Evolutionary conservation across 2,113 vertebrate genomes (phyloP).

Genomic region (Conger conger): DNA sequence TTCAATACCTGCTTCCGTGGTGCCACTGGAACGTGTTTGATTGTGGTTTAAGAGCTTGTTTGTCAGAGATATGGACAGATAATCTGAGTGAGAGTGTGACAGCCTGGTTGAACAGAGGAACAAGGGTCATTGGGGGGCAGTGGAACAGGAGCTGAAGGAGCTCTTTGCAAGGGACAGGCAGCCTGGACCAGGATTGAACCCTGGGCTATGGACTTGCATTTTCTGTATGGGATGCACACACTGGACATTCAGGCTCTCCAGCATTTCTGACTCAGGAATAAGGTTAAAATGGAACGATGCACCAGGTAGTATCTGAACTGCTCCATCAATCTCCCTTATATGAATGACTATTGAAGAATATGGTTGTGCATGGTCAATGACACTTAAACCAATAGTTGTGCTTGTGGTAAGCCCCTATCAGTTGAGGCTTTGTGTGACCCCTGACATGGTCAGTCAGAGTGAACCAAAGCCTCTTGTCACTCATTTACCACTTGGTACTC

Average conservation of each 20-base stretch:
- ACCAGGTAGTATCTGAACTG: not conserved
- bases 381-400: not conserved
- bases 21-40: not conserved
- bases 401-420: not conserved
- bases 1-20: not conserved
- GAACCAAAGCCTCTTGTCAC: slow-evolving; percentile 3
- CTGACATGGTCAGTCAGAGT: not conserved
- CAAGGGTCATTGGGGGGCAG: not conserved
- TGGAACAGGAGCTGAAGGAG: not conserved
- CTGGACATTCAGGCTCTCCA: too few relatives aligned
- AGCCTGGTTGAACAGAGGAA: not conserved
- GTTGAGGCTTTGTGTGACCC: not conserved
- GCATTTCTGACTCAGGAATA: not conserved
- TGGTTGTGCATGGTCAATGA: not conserved
- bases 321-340: not conserved
- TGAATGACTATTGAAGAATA: not conserved
- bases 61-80: not conserved
- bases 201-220: not conserved
- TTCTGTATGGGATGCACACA: not conserved
- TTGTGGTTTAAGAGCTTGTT: not conserved
- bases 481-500: not conserved
- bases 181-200: not conserved
- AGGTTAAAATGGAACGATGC: not conserved
- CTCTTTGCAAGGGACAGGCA: not conserved
- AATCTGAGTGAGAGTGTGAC: not conserved